Percentiles rank a stretch among this genome's conserved stretches.
phyloP scores from a whole-genome alignment of 2,113 vertebrate species.

The Clarias batrachus region DNA sequence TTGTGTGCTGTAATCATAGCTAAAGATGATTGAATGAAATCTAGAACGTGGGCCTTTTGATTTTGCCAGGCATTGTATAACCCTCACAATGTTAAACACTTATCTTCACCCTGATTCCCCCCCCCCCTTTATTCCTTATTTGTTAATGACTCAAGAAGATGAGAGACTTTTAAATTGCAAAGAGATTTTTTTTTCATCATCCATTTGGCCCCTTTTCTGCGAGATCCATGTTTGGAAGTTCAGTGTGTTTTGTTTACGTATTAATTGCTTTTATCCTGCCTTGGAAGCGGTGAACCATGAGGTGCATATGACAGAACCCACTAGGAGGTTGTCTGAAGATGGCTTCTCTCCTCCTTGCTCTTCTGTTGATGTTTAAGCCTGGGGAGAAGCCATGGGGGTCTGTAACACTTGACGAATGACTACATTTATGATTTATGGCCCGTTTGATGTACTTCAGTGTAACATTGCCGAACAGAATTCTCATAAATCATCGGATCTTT shows the following conservation, averaged over 20 bases:
- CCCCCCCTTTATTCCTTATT: background rate
- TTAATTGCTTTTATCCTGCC: slow-evolving; percentile 70
- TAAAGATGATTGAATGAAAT: too few relatives aligned
- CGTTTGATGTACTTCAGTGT: slow-evolving; percentile 45
- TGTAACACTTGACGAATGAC: slow-evolving; percentile 80
- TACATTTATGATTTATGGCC: slow-evolving; percentile 66
- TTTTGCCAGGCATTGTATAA: background rate
- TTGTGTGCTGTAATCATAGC: too few relatives aligned
- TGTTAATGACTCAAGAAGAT: slow-evolving; percentile 33
- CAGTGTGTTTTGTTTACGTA: slow-evolving; percentile 69
- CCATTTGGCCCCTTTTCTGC: slow-evolving; percentile 24
- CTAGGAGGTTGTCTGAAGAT: slow-evolving; percentile 70
- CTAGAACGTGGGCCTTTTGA: too few relatives aligned
- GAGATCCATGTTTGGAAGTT: slow-evolving; percentile 53
- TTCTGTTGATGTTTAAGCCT: slow-evolving; percentile 66
- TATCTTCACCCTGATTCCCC: background rate
- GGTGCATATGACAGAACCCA: slow-evolving; percentile 65
- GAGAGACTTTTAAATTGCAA: slow-evolving; percentile 34
- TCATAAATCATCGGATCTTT: slow-evolving; percentile 47
- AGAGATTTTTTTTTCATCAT: slow-evolving; percentile 38
- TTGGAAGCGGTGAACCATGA: slow-evolving; percentile 62
- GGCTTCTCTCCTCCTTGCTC: slow-evolving; percentile 49
- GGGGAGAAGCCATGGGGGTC: slow-evolving; percentile 74
- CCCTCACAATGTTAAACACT: background rate
- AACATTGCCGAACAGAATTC: slow-evolving; percentile 43